Percentiles rank a stretch among this genome's conserved stretches.
These are phyloP conservation scores for Ophion costatus DNA, from an alignment of 2,888 invertebrate species.

Conservation along the genomic window DNA sequence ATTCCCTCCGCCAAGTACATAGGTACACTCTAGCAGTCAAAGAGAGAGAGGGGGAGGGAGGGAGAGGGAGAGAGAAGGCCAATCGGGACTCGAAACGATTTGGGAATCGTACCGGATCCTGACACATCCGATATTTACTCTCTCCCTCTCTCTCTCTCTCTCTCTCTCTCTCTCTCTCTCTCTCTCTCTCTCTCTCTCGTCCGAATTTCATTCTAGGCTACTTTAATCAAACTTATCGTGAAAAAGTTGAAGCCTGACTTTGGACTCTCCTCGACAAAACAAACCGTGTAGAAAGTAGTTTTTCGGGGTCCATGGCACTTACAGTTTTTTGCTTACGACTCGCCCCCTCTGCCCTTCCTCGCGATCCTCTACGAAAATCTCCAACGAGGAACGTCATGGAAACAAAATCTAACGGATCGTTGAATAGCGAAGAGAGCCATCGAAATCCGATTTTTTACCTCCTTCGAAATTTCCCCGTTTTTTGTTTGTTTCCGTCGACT, in stretches of 20 bases:
- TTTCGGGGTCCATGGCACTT: neutral
- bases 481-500: neutral
- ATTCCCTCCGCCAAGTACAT: slow-evolving; percentile 40
- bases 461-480: neutral
- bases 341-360: neutral
- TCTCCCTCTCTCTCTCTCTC: neutral
- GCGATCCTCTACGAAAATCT: neutral
- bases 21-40: slow-evolving; percentile 4
- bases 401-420: neutral
- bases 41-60: slow-evolving; percentile 7
- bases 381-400: neutral
- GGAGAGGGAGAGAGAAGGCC: slow-evolving; percentile 19
- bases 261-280: slow-evolving; percentile 47
- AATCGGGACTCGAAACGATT: slow-evolving; percentile 39
- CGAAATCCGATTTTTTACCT: neutral
- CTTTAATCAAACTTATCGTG: slow-evolving; percentile 53
- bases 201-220: slow-evolving; percentile 53
- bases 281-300: slow-evolving; percentile 41
- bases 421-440: neutral
- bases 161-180: neutral
- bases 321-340: slow-evolving; percentile 7
- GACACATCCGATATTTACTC: slow-evolving; percentile 12
- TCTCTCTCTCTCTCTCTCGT: slow-evolving; percentile 20
- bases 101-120: slow-evolving; percentile 46
- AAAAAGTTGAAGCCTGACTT: slow-evolving; percentile 32